These are phyloP conservation scores for Erebia ligea DNA, from an alignment of 2,888 invertebrate species.

Conservation along the genomic window DNA sequence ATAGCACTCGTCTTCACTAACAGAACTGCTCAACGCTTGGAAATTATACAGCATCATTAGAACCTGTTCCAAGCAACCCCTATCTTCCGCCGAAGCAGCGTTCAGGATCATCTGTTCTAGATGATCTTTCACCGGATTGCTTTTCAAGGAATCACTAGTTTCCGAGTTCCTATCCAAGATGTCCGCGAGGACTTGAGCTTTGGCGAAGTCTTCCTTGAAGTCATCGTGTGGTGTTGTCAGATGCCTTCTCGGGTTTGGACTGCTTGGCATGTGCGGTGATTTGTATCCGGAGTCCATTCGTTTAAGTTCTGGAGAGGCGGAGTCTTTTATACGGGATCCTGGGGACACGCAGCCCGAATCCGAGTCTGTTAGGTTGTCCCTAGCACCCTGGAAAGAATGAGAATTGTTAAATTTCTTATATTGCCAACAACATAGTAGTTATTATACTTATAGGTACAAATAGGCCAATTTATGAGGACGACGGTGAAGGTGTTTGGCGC, in stretches of 20 bases:
- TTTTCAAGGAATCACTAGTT: conserved; percentile 72
- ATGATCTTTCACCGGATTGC: conserved; percentile 77
- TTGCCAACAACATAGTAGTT: not conserved
- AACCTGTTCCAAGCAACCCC: conserved; percentile 85
- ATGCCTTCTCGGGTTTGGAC: conserved; percentile 70
- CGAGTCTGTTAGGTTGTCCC: conserved; percentile 80
- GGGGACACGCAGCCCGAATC: conserved; percentile 82
- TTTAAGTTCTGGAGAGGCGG: conserved; percentile 79
- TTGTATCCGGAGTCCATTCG: conserved; percentile 82
- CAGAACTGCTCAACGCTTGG: conserved; percentile 81
- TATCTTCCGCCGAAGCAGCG: conserved; percentile 81
- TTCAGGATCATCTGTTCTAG: conserved; percentile 79
- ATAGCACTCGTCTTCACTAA: conserved; percentile 82
- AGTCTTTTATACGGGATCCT: conserved; percentile 79
- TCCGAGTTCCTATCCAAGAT: conserved; percentile 74
- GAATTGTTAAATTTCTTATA: conserved; percentile 11
- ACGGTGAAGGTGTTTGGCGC: no score
- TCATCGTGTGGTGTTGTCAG: conserved; percentile 71
- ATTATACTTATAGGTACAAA: not conserved
- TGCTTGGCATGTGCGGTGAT: conserved; percentile 75
- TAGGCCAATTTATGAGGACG: no score
- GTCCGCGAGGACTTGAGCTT: conserved; percentile 75
- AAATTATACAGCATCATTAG: conserved; percentile 84
- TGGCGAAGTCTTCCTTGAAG: conserved; percentile 78
- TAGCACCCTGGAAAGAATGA: conserved; percentile 66